A percentile compares a stretch with the other conserved stretches of the same genome.
phyloP scores from a whole-genome alignment of 2,113 vertebrate genomes.

The Gymnorhina tibicen region DNA sequence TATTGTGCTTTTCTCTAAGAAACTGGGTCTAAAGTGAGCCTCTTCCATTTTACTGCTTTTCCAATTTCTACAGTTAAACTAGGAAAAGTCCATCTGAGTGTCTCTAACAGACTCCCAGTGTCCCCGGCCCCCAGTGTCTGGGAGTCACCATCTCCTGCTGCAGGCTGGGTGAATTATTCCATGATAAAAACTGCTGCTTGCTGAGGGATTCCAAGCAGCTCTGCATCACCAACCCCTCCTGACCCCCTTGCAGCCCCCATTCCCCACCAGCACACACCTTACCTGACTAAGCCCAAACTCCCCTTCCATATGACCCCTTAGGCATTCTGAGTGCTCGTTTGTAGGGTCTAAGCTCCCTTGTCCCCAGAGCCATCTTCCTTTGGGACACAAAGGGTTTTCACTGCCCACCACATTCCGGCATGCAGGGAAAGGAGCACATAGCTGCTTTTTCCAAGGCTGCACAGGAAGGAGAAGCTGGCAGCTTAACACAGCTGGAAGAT shows the following conservation, averaged over 20 bases:
- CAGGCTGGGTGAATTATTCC: neutral
- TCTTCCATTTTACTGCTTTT: conserved; percentile 66
- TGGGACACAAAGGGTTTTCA: neutral
- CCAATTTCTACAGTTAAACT: conserved; percentile 57
- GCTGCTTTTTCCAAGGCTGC: neutral
- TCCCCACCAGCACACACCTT: neutral
- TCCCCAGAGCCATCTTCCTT: neutral
- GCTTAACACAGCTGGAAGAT: neutral
- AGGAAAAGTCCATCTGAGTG: conserved; percentile 29
- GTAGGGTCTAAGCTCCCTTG: neutral
- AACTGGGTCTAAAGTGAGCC: conserved; percentile 26
- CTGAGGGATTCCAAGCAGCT: neutral
- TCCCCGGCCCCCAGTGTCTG: neutral
- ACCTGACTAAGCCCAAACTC: neutral
- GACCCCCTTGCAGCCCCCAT: neutral
- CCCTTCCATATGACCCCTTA: neutral
- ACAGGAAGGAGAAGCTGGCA: neutral
- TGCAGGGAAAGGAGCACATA: neutral
- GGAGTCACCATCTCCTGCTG: neutral
- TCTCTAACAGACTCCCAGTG: neutral
- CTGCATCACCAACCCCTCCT: neutral
- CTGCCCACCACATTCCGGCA: neutral
- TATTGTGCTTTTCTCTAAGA: conserved; percentile 45
- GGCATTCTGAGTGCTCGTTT: neutral
- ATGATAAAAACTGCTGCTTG: neutral